These are phyloP conservation scores for Pristis pectinata DNA, from an alignment of 2,797 vertebrate species.

Conservation along the genomic window DNA sequence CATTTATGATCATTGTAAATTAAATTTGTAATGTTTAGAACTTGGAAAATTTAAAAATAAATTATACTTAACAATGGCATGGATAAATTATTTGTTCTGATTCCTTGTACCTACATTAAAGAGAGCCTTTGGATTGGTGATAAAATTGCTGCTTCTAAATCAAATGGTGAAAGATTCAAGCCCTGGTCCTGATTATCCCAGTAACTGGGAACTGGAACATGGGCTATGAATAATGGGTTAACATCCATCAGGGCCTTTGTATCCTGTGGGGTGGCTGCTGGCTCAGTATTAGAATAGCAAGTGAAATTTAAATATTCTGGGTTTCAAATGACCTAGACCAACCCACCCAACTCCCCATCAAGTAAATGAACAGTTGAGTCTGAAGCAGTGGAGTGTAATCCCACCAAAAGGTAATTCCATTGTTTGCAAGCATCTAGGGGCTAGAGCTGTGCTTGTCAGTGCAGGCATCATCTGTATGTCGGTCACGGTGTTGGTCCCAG, in stretches of 20 bases:
- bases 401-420: not conserved
- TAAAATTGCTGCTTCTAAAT: not conserved
- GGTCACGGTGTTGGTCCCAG: too few species aligned
- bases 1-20: too few species aligned
- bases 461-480: not conserved
- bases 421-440: not conserved
- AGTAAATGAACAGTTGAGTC: not conserved
- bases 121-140: not conserved
- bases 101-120: not conserved
- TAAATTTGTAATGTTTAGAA: too few species aligned
- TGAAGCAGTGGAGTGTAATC: not conserved
- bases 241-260: not conserved
- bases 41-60: too few species aligned
- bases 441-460: not conserved
- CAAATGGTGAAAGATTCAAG: not conserved
- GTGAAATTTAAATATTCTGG: not conserved
- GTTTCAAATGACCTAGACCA: too few species aligned
- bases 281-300: too few species aligned
- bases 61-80: too few species aligned
- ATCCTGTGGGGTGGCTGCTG: not conserved
- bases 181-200: not conserved
- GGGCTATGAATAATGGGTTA: not conserved
- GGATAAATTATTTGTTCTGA: not conserved
- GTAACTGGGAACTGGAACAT: not conserved
- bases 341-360: too few species aligned